Conservation (phyloP, 2,888 invertebrate genomes). For the Hyposoter didymator region DNA sequence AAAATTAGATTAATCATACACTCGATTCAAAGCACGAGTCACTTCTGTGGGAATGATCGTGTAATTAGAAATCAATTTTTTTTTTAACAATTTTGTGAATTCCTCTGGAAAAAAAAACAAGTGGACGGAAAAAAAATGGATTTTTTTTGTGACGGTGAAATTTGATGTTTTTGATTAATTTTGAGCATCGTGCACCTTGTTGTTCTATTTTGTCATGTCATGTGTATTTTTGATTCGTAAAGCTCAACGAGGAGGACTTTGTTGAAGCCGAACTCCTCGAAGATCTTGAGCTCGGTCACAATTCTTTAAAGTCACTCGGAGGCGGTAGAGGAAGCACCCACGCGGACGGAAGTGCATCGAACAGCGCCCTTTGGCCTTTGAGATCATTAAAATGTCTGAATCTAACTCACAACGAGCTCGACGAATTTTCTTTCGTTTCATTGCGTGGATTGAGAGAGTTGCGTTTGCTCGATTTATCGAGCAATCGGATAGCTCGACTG, state of each 20-base stretch:
- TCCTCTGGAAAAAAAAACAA: too few relatives aligned
- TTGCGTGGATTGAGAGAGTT: constrained; percentile 90
- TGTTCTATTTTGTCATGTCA: neutral
- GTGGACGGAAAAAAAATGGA: too few relatives aligned
- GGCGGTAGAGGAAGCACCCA: constrained; percentile 73
- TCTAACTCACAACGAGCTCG: constrained; percentile 90
- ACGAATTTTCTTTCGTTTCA: constrained; percentile 92
- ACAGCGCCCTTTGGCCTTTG: constrained; percentile 90
- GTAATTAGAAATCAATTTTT: too few relatives aligned
- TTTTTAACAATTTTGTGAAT: too few relatives aligned
- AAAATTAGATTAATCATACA: neutral
- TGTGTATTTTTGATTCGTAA: constrained; percentile 48
- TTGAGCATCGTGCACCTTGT: neutral
- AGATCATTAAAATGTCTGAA: constrained; percentile 89
- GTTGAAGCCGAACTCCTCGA: constrained; percentile 89
- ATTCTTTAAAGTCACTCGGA: constrained; percentile 88
- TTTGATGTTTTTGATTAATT: too few relatives aligned
- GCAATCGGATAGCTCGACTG: constrained; percentile 89
- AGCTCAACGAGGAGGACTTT: constrained; percentile 92
- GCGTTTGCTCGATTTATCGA: constrained; percentile 90
- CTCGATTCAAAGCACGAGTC: neutral
- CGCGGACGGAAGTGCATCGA: constrained; percentile 81
- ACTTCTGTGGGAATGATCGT: too few relatives aligned
- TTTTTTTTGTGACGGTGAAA: too few relatives aligned
- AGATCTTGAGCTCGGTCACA: constrained; percentile 90